Conservation (phyloP, 2,888 invertebrate species). For the Andrena bicolor region DNA sequence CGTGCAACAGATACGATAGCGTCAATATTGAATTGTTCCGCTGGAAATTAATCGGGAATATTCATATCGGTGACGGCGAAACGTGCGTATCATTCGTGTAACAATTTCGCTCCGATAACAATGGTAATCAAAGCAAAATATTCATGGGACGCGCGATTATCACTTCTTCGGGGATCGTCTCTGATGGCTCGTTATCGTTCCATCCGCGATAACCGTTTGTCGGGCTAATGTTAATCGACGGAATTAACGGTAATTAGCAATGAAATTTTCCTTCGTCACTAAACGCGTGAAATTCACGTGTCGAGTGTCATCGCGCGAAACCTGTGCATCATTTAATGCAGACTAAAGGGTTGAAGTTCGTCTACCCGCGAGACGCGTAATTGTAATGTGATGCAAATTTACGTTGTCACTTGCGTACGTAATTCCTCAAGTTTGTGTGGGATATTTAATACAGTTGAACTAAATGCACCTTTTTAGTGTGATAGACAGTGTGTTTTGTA, state of each 20-base stretch:
- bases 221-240: constrained; percentile 19
- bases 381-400: neutral
- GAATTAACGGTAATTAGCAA: constrained; percentile 16
- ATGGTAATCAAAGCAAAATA: constrained; percentile 39
- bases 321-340: neutral
- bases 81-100: constrained; percentile 35
- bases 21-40: constrained; percentile 38
- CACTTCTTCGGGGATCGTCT: constrained; percentile 14
- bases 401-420: neutral
- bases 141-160: constrained; percentile 17
- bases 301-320: neutral
- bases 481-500: no score
- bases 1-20: neutral
- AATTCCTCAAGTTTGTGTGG: neutral
- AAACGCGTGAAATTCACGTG: neutral
- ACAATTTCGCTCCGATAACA: constrained; percentile 34
- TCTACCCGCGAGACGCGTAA: neutral
- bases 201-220: constrained; percentile 9
- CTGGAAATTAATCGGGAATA: constrained; percentile 47
- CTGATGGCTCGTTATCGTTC: constrained; percentile 9
- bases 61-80: constrained; percentile 3
- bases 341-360: neutral
- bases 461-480: no score
- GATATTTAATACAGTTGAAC: neutral
- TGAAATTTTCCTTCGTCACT: constrained; percentile 14